Conservation (phyloP, 35 echinoderm and acorn worm genomes). For the Stichopus chloronotus region DNA sequence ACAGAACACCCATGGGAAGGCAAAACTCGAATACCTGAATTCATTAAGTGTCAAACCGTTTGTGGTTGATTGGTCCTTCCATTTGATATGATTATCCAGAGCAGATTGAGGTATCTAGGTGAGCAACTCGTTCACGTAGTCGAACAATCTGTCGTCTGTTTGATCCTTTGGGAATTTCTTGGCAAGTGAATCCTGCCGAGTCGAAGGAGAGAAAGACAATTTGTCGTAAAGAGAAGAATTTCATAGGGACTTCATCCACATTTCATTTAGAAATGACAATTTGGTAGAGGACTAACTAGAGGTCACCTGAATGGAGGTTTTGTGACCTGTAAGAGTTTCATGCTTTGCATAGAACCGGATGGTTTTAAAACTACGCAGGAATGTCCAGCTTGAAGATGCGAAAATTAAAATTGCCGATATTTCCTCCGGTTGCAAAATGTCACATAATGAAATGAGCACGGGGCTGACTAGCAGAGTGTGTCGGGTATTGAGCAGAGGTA, state of each 20-base stretch:
- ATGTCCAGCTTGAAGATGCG: too few species aligned
- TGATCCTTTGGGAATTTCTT: conserved; percentile 98
- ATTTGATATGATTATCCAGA: not conserved
- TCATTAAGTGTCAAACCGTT: conserved; percentile 11
- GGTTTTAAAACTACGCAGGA: too few species aligned
- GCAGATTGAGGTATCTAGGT: conserved; percentile 30
- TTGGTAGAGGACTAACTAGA: too few species aligned
- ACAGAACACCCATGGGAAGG: conserved; percentile 51
- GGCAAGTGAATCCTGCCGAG: conserved; percentile 73
- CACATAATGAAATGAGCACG: too few species aligned
- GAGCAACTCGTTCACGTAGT: conserved; percentile 83
- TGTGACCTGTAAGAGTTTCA: too few species aligned
- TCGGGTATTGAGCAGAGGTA: too few species aligned
- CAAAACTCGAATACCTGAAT: conserved; percentile 51
- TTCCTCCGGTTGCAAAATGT: too few species aligned
- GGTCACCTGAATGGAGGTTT: too few species aligned
- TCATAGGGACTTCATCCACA: not conserved
- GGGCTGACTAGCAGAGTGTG: too few species aligned
- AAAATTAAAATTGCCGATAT: too few species aligned
- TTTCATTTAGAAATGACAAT: too few species aligned
- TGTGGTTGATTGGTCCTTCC: conserved; percentile 41
- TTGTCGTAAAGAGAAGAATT: not conserved
- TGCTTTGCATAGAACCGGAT: too few species aligned
- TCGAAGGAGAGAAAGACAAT: not conserved
- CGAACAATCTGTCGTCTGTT: conserved; percentile 82